phyloP scores from a whole-genome alignment of 2,797 vertebrate species.

The Bradypodion pumilum region DNA sequence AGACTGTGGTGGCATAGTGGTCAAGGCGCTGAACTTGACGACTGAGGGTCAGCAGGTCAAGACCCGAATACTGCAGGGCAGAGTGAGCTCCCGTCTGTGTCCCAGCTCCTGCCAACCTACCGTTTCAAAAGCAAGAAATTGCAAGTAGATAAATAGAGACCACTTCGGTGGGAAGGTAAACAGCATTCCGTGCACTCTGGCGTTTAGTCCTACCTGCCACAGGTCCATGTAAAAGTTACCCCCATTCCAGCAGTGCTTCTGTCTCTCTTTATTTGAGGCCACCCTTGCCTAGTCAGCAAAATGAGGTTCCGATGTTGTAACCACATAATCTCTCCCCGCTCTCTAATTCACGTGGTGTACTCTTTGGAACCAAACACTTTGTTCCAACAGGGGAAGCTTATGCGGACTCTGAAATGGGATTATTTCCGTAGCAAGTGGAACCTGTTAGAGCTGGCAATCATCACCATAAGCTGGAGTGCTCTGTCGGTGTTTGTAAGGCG shows the following conservation, averaged over 20 bases:
- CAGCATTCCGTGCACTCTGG: too few species aligned
- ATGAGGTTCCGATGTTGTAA: background rate
- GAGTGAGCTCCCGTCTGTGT: too few species aligned
- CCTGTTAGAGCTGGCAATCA: constrained; percentile 88
- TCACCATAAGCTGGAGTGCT: constrained; percentile 91
- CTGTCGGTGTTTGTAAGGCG: constrained; percentile 89
- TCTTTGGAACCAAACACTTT: constrained; percentile 14
- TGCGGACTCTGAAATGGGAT: constrained; percentile 84
- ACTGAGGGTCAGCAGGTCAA: too few species aligned
- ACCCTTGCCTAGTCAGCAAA: background rate
- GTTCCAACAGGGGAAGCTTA: constrained; percentile 82
- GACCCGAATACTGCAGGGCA: too few species aligned
- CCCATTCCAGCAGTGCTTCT: background rate
- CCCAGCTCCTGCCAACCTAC: too few species aligned
- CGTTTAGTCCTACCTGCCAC: too few species aligned
- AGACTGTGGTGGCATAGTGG: too few species aligned
- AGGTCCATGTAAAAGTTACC: too few species aligned
- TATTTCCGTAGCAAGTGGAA: constrained; percentile 93
- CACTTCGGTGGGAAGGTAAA: too few species aligned
- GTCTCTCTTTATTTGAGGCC: background rate
- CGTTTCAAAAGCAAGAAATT: too few species aligned
- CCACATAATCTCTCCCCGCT: background rate
- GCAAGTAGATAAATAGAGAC: too few species aligned
- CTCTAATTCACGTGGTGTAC: background rate
- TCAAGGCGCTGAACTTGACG: too few species aligned